These are phyloP conservation scores for Pseudolycoriella hygida DNA, from an alignment of 2,888 invertebrate genomes.

Conservation along the genomic window DNA sequence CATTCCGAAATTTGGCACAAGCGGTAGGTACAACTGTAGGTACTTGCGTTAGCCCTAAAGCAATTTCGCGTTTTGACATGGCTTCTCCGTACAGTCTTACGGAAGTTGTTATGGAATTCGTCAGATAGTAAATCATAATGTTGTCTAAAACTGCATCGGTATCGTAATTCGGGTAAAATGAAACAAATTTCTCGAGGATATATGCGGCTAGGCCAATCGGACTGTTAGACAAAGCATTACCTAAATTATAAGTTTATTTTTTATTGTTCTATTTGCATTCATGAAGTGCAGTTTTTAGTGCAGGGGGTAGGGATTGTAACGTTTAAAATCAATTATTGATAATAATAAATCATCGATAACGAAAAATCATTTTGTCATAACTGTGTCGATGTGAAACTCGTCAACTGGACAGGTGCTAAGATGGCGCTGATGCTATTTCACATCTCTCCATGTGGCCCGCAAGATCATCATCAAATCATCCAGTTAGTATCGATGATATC, in stretches of 20 bases:
- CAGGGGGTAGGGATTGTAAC: no score
- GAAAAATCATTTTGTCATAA: no score
- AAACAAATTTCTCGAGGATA: constrained; percentile 77
- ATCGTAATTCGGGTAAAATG: constrained; percentile 35
- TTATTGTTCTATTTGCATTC: no score
- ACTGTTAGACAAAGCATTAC: constrained; percentile 51
- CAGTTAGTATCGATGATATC: no score
- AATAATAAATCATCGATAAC: no score
- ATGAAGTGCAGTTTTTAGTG: no score
- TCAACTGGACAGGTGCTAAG: no score
- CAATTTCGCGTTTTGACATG: constrained; percentile 19
- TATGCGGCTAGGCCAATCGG: constrained; percentile 80
- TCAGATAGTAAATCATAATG: constrained; percentile 64
- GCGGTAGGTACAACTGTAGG: constrained; percentile 52
- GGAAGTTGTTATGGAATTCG: constrained; percentile 51
- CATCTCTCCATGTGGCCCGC: no score
- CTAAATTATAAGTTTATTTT: constrained; percentile 32
- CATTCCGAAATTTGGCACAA: constrained; percentile 56
- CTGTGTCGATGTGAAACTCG: no score
- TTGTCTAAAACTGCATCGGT: constrained; percentile 44
- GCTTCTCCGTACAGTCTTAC: constrained; percentile 50
- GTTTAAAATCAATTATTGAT: no score
- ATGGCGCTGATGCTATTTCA: no score
- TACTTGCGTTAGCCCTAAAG: constrained; percentile 29
- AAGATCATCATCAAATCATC: no score